Conservation (phyloP, 2,888 invertebrate species). For the Cryptus viduatorius region DNA sequence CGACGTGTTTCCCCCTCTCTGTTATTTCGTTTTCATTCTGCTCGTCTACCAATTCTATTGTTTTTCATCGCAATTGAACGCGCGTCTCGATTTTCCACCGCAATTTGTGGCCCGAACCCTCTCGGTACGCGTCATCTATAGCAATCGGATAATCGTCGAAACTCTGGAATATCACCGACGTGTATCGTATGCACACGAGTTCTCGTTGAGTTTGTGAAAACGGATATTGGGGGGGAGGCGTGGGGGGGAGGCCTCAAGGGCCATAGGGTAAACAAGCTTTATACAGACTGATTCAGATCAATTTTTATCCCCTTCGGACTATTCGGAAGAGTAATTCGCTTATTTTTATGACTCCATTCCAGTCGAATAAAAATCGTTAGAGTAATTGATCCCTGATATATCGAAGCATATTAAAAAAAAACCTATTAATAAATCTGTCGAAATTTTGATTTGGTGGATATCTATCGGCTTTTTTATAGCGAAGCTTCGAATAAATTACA, state of each 20-base stretch:
- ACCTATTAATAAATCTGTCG: background rate
- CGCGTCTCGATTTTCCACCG: slow-evolving; percentile 38
- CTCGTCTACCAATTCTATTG: slow-evolving; percentile 38
- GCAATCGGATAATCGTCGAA: slow-evolving; percentile 19
- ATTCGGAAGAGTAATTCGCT: background rate
- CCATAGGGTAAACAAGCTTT: background rate
- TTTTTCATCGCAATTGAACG: slow-evolving; percentile 22
- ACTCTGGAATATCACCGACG: slow-evolving; percentile 44
- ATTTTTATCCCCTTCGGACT: slow-evolving; percentile 1
- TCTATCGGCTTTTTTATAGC: too few relatives aligned
- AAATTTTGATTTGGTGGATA: background rate
- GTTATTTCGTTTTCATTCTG: slow-evolving; percentile 46
- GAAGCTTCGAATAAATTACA: background rate
- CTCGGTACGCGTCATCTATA: slow-evolving; percentile 6
- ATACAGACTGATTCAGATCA: background rate
- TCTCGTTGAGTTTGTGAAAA: slow-evolving; percentile 21
- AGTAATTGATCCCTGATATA: background rate
- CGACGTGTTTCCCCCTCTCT: slow-evolving; percentile 8
- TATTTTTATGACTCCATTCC: background rate
- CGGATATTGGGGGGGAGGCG: slow-evolving; percentile 9
- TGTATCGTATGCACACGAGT: slow-evolving; percentile 23
- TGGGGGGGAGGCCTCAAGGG: slow-evolving; percentile 3
- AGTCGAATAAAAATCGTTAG: background rate
- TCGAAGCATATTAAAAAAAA: background rate
- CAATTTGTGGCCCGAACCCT: slow-evolving; percentile 15